These are phyloP conservation scores for Ditula angustiorana DNA, from an alignment of 2,888 invertebrate species.

Conservation along the genomic window DNA sequence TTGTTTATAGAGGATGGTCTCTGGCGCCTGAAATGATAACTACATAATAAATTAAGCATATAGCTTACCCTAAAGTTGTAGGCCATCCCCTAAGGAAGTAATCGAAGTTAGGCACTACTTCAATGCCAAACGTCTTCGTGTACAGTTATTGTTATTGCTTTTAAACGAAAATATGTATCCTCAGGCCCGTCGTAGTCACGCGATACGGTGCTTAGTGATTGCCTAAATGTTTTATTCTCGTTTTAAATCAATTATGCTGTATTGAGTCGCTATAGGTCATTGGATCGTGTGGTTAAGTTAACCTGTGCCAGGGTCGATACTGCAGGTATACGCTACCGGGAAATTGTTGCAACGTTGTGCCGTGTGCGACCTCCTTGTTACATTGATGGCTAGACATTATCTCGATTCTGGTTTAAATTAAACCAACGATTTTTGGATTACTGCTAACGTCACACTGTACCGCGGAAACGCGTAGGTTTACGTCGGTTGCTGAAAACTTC, in stretches of 20 bases:
- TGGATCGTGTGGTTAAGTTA: conserved; percentile 24
- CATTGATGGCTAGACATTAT: background rate
- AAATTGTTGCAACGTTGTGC: conserved; percentile 34
- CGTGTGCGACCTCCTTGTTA: conserved; percentile 14
- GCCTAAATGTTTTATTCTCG: conserved; percentile 42
- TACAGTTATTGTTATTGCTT: conserved; percentile 32
- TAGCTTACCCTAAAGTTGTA: conserved; percentile 37
- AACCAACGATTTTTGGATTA: background rate
- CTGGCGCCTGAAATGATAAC: conserved; percentile 31
- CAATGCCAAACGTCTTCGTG: conserved; percentile 30
- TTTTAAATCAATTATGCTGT: conserved; percentile 43
- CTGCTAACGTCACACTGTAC: background rate
- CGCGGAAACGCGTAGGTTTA: conserved; percentile 9
- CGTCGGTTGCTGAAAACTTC: conserved; percentile 8
- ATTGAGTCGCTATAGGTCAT: conserved; percentile 34
- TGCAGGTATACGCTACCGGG: conserved; percentile 17
- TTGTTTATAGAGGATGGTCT: conserved; percentile 35
- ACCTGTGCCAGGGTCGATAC: conserved; percentile 9
- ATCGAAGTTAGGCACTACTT: conserved; percentile 28
- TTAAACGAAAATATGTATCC: conserved; percentile 21
- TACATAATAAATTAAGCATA: conserved; percentile 33
- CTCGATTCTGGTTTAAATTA: background rate
- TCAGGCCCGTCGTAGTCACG: conserved; percentile 49
- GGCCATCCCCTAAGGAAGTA: conserved; percentile 26
- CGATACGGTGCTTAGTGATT: conserved; percentile 56